These are phyloP conservation scores for Polia nebulosa DNA, from an alignment of 2,888 invertebrate species.

Conservation along the genomic window DNA sequence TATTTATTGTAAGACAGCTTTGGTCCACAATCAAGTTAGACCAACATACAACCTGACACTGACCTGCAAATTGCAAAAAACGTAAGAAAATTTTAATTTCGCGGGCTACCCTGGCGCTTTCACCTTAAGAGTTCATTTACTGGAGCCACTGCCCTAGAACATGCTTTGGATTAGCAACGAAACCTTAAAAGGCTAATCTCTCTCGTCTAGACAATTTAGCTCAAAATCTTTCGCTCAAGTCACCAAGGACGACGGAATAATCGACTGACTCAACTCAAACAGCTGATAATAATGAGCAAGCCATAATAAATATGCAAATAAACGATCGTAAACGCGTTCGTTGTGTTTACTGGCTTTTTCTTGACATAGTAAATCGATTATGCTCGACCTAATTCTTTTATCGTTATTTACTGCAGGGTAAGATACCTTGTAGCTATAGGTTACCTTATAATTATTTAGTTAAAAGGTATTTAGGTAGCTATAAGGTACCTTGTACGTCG, in stretches of 20 bases:
- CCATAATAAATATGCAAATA: constrained; percentile 43
- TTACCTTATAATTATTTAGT: too few relatives aligned
- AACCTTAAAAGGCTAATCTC: constrained; percentile 15
- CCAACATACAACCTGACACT: too few relatives aligned
- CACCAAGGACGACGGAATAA: constrained; percentile 20
- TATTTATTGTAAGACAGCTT: too few relatives aligned
- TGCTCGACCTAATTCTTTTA: constrained; percentile 35
- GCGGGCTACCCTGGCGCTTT: too few relatives aligned
- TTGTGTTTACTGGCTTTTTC: constrained; percentile 32
- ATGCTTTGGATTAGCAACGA: background rate
- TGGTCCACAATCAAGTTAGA: too few relatives aligned
- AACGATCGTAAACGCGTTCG: constrained; percentile 24
- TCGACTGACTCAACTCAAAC: constrained; percentile 31
- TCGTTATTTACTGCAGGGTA: constrained; percentile 8
- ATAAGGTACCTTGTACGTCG: background rate
- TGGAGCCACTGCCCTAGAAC: too few relatives aligned
- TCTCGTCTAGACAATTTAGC: constrained; percentile 41
- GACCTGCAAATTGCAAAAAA: too few relatives aligned
- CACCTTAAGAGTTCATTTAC: too few relatives aligned
- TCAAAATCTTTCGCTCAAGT: constrained; percentile 2
- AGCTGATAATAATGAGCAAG: constrained; percentile 39
- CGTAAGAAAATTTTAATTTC: too few relatives aligned
- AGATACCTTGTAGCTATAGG: background rate
- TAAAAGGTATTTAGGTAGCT: too few relatives aligned
- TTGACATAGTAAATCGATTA: constrained; percentile 14